Percentiles rank a stretch among this genome's conserved stretches.
These are phyloP conservation scores for Volucella zonaria DNA, from an alignment of 2,888 invertebrate genomes.

Conservation along the genomic window DNA sequence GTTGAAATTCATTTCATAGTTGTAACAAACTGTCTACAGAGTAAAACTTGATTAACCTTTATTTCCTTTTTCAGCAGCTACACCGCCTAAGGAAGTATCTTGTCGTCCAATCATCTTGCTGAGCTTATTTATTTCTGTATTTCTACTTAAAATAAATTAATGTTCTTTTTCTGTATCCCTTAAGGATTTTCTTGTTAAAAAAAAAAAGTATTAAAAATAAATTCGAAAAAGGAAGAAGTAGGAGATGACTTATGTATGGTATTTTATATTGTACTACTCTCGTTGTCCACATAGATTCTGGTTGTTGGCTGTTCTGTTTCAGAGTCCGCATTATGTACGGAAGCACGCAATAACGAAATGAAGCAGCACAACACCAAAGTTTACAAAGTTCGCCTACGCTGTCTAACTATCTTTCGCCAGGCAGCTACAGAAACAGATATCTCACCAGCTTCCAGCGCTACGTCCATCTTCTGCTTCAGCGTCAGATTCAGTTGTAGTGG, in stretches of 20 bases:
- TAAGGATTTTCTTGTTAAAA: slow-evolving; percentile 14
- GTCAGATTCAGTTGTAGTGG: too few relatives aligned
- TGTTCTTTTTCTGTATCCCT: slow-evolving; percentile 5
- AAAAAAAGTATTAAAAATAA: slow-evolving; percentile 3
- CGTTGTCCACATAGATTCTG: slow-evolving; percentile 25
- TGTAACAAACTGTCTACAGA: not conserved
- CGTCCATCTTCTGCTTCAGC: not conserved
- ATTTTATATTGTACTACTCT: not conserved
- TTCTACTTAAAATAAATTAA: slow-evolving; percentile 45
- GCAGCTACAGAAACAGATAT: slow-evolving; percentile 10
- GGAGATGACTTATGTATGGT: slow-evolving; percentile 19
- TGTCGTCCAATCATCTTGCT: slow-evolving; percentile 30
- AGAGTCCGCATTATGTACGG: not conserved
- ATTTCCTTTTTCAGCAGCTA: slow-evolving; percentile 46
- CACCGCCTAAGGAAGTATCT: slow-evolving; percentile 22
- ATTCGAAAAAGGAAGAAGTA: not conserved
- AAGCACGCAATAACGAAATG: slow-evolving; percentile 39
- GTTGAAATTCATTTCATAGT: too few relatives aligned
- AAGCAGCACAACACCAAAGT: slow-evolving; percentile 38
- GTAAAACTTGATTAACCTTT: slow-evolving; percentile 15
- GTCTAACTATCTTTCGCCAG: slow-evolving; percentile 47
- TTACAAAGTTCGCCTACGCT: slow-evolving; percentile 50
- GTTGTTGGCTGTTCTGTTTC: not conserved
- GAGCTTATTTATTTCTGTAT: slow-evolving; percentile 27
- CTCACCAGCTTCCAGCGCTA: not conserved